Base-by-base conservation (phyloP, 1,140 invertebrate genomes). In the Drosophila hydei region DNA sequence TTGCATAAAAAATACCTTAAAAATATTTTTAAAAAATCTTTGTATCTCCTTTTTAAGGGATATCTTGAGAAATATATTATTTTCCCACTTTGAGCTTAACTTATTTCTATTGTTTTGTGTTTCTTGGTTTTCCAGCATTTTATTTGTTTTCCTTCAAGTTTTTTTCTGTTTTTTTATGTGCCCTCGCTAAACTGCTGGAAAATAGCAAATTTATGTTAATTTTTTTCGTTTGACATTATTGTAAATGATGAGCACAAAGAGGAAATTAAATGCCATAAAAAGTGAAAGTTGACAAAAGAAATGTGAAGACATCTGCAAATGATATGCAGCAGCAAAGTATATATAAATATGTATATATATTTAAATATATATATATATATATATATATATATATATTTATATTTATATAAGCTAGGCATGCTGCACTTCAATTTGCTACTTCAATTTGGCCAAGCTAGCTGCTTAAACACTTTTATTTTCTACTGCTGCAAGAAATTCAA, bases 121-220 rank as follows among this genome's bases (percentile, higher is more conserved):
- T 68, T 67, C 42, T 40, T 38, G 30, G 12, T 11, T 56, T 59
- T 16, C 25, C 25, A 27, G 51, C 45, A 33, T 33, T 71, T 65
- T 76, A 69, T 76, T 79, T 84, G 63, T 47, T 85, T 51, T 54
- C 30, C 19, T 56, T 51, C 18, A 50, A 50, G 23, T 65, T 51
- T 33, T 18, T 45, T 64, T 27, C 3, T 14, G 1, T 12, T 21
- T 62, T 59, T 43, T 62, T 81, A 18, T 61, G 59, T 72, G 47
- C 42, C 36, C 74, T 64, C 59, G 62, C 77, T 77, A 83, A 75
- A 76, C 79, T 74, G 64, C 42, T 75, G 67, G 71, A 74, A 75
- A 77, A 85, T 75, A 60, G 76, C 79, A 77, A 87, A 87, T 87
- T 85, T 85, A 85, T 85, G 80, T 77, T 81, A 85, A 85, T 85